Evolutionary conservation across 2,797 vertebrate genomes (phyloP).

Genomic region (Arctocebus calabarensis): DNA sequence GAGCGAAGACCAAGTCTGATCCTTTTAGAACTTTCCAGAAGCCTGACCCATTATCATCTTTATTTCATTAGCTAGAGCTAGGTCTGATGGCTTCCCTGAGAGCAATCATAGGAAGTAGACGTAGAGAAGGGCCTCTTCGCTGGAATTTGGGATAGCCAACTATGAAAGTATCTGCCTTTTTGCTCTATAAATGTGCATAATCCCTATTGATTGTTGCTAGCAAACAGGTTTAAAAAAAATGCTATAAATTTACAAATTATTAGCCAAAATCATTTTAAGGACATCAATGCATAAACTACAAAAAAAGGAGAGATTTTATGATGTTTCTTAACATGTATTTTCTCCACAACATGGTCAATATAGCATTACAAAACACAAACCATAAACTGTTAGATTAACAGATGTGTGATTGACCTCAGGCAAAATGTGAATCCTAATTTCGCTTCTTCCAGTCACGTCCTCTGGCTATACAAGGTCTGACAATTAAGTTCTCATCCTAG

Average conservation of each 20-base stretch:
- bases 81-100: neutral
- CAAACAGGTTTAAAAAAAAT: neutral
- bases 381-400: conserved; percentile 52
- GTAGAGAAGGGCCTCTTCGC: neutral
- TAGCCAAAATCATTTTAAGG: conserved; percentile 12
- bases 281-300: conserved; percentile 21
- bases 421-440: conserved; percentile 46
- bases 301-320: neutral
- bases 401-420: conserved; percentile 5
- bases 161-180: neutral
- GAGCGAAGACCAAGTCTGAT: neutral
- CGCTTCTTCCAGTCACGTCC: neutral
- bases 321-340: conserved; percentile 30
- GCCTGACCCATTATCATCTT: neutral
- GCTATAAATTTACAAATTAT: neutral
- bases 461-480: neutral
- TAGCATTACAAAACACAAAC: conserved; percentile 37
- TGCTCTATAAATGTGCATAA: neutral
- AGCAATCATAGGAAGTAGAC: neutral
- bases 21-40: neutral
- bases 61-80: neutral
- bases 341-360: neutral
- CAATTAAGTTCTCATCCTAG: no score
- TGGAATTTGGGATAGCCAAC: neutral
- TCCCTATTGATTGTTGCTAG: neutral